Evolutionary conservation across 2,888 invertebrate genomes (phyloP), one percentile per base, ranked within the genome.

Genomic region (Acanthosepion pharaonis): DNA sequence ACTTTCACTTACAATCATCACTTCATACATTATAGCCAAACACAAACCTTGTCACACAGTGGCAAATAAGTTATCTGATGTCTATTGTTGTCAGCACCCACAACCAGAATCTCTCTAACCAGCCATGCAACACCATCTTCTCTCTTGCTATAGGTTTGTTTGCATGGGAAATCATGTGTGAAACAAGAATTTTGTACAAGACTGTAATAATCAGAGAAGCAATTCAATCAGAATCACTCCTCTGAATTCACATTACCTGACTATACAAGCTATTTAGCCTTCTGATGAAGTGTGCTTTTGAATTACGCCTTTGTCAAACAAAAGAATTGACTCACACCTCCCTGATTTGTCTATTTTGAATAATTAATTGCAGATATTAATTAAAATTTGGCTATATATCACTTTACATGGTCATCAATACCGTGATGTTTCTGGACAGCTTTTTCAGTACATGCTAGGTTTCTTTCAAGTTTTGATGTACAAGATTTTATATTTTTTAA

Each of bases 11-110:
- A 59, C 20, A n/a, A 78, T 78, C 78, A 15, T 11, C 11, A 9
- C 78, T 78, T 78, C n/a, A 78, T 78, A 78, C n/a, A 78, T 78
- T n/a, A n/a, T 33, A 78, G 78, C 78, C 78, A 78, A 78, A 78
- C 15, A 15, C n/a, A n/a, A 78, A n/a, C 1, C n/a, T n/a, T 78
- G 78, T 78, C 78, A 78, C 78, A 78, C 15, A 15, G n/a, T 33
- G 78, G n/a, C 78, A 78, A 78, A 78, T 78, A n/a, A 78, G 15
- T 78, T 78, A 78, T 78, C n/a, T 15, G 78, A 78, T 78, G 33
- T 18, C 78, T 78, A 33, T 33, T 78, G 78, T 78, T 78, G n/a
- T 78, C n/a, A 78, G n/a, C 78, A 78, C 78, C n/a, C 5, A 78
- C 33, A 78, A 78, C 33, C 33, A n/a, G 15, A 33, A 18, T n/a